These are phyloP conservation scores for Lepeophtheirus nordmannii DNA, from an alignment of 2,888 invertebrate genomes.

Conservation along the genomic window DNA sequence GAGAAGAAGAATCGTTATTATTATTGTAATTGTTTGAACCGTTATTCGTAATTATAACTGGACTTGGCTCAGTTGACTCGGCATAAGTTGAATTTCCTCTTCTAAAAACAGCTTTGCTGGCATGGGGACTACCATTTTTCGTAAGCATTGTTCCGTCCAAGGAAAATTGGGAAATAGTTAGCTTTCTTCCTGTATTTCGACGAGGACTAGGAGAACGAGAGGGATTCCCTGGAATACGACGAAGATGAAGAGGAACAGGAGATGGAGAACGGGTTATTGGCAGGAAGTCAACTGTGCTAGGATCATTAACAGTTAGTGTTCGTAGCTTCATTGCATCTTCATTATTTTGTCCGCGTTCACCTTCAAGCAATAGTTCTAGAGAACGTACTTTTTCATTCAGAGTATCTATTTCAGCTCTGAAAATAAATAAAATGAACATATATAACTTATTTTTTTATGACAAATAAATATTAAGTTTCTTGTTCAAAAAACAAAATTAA, in stretches of 20 bases:
- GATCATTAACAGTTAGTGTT: background rate
- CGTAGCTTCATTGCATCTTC: background rate
- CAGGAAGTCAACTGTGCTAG: background rate
- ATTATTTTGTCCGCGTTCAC: background rate
- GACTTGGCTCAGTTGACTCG: background rate
- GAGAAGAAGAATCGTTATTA: background rate
- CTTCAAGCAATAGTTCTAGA: background rate
- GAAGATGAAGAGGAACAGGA: background rate
- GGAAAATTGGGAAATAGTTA: background rate
- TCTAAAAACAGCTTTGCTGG: background rate
- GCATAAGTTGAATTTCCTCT: slow-evolving; percentile 3
- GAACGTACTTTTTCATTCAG: slow-evolving; percentile 12
- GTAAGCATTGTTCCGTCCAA: background rate
- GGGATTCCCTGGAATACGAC: background rate
- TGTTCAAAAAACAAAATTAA: no score
- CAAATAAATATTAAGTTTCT: no score
- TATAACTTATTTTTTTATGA: no score
- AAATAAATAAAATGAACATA: background rate
- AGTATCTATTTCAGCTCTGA: background rate
- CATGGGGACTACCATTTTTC: background rate
- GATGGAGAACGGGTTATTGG: background rate
- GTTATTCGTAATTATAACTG: background rate
- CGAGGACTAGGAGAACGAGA: background rate
- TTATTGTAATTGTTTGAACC: background rate
- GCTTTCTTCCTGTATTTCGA: background rate